Evolutionary conservation across 2,888 invertebrate species (phyloP), one percentile per base, ranked within the genome.

Genomic region (Cancer borealis): DNA sequence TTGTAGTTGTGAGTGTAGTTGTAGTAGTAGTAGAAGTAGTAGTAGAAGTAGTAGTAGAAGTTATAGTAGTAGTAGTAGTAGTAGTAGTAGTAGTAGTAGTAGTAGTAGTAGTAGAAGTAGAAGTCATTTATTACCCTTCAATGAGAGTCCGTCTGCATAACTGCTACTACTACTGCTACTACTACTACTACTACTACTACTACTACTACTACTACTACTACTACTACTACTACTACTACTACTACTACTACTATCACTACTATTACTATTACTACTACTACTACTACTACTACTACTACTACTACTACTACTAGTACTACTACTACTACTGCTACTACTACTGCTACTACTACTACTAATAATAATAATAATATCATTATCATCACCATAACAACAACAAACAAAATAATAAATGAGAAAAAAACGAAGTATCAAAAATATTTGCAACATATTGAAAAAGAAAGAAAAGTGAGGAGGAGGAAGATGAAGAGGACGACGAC

Each of bases 251-350:
- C 79, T 26, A 79, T 30, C 8, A 79, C 79, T 26, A 79, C 26
- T 26, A 79, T 5, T 79, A 79, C 66, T 66, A 79, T 5, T 26
- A 79, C 79, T 26, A 79, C 79, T 26, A 79, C 79, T 0, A 6
- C 26, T 79, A 79, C 79, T 79, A 79, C 79, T 79, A 79, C 79
- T 79, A 79, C 79, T 79, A 30, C 30, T 79, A 79, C 79, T 79
- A 79, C 79, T 79, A 79, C 79, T 30, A 79, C 14, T 30, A 79
- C 30, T 30, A 79, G 30, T 30, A 79, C 30, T 30, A 79, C 79
- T 30, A 79, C 79, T 30, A 79, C 79, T 30, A 79, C 79, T 26
- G 30, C 79, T 26, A 79, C 79, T 26, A 79, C 26, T 26, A 79
- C 26, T 79, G 26, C 66, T 66, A 79, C 26, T 26, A 79, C 79